Evolutionary conservation across 2,113 vertebrate species (phyloP).

Genomic region (Hemibagrus wyckioides): DNA sequence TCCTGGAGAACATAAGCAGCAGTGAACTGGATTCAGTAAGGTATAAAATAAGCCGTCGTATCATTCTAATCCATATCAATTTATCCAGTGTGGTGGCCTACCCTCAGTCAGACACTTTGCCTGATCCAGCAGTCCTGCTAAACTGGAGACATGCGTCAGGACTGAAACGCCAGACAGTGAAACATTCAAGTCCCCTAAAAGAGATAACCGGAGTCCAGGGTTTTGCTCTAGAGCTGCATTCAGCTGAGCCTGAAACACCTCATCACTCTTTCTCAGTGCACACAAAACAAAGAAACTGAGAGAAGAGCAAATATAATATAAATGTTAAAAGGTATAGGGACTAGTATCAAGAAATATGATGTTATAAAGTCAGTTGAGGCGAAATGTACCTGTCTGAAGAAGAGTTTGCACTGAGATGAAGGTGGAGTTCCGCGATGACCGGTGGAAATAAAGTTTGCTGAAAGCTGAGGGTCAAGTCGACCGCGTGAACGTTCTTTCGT

Average conservation of each 20-base stretch:
- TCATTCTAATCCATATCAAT: too few species aligned
- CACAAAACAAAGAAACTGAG: conserved; percentile 72
- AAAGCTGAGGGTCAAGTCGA: conserved; percentile 65
- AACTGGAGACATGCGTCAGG: conserved; percentile 67
- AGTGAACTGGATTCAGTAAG: not conserved
- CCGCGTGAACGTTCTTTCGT: conserved; percentile 46
- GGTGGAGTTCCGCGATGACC: conserved; percentile 54
- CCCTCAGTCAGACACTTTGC: conserved; percentile 69
- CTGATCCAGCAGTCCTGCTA: conserved; percentile 70
- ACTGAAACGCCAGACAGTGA: conserved; percentile 63
- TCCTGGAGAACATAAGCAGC: conserved; percentile 65
- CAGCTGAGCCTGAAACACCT: conserved; percentile 62
- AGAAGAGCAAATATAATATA: conserved; percentile 9
- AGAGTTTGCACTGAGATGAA: conserved; percentile 72
- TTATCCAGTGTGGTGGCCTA: conserved; percentile 44
- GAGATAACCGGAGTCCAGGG: conserved; percentile 61
- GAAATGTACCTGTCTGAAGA: conserved; percentile 71
- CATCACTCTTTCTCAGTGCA: conserved; percentile 63
- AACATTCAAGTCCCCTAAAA: conserved; percentile 72
- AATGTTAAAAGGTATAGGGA: conserved; percentile 2
- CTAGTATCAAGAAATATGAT: not conserved
- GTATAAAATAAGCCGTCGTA: not conserved
- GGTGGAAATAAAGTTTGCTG: conserved; percentile 70
- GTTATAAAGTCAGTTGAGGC: not conserved
- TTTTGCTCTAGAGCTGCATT: conserved; percentile 61